Conservation (phyloP, 2,888 invertebrate genomes). For the Argyresthia goedartella region DNA sequence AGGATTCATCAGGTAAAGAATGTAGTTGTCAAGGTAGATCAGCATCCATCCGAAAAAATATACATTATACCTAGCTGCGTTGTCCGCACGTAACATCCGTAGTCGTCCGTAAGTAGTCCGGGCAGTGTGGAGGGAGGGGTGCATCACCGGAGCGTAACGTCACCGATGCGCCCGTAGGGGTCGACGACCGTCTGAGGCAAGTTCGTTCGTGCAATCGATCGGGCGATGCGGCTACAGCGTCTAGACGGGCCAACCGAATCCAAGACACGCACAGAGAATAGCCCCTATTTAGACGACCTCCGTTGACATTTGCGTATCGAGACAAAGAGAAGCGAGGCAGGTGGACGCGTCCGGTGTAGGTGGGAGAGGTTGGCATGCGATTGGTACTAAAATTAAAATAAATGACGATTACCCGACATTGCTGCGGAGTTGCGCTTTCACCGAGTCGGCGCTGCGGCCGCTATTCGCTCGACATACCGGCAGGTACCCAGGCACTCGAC, state of each 20-base stretch:
- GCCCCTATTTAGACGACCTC: slow-evolving; percentile 67
- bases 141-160: slow-evolving; percentile 68
- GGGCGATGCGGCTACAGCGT: slow-evolving; percentile 61
- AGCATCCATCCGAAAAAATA: slow-evolving; percentile 29
- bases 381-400: slow-evolving; percentile 47
- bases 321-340: slow-evolving; percentile 63
- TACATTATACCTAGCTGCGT: slow-evolving; percentile 7
- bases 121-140: slow-evolving; percentile 32
- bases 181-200: slow-evolving; percentile 64
- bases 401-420: slow-evolving; percentile 34
- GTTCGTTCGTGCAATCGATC: slow-evolving; percentile 60
- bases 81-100: slow-evolving; percentile 34
- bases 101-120: slow-evolving; percentile 12
- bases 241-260: slow-evolving; percentile 54
- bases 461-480: neutral
- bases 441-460: slow-evolving; percentile 20
- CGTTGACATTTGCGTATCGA: slow-evolving; percentile 62
- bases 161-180: slow-evolving; percentile 65
- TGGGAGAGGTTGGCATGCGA: slow-evolving; percentile 23
- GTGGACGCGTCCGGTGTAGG: slow-evolving; percentile 46
- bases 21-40: slow-evolving; percentile 23
- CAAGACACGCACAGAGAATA: slow-evolving; percentile 23
- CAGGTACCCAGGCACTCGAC: slow-evolving; percentile 17
- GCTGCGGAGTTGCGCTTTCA: slow-evolving; percentile 49
- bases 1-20: no score